A percentile compares a stretch with the other conserved stretches of the same genome.
Evolutionary conservation across 2,113 vertebrate species (phyloP).

Genomic region (Diglossa brunneiventris): DNA sequence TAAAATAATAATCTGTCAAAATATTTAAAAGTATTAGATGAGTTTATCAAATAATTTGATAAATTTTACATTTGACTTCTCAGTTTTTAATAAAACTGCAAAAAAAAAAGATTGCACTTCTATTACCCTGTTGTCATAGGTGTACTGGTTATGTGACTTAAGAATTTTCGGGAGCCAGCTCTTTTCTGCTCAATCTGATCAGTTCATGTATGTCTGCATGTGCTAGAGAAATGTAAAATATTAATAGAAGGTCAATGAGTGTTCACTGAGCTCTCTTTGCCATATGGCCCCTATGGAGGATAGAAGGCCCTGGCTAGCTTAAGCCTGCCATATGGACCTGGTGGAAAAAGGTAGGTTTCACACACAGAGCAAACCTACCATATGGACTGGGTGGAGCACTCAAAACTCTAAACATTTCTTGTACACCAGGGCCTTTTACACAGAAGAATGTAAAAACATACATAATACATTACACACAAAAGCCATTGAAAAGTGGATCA

Average conservation of each 20-base stretch:
- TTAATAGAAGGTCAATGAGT: conserved; percentile 76
- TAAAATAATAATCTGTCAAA: conserved; percentile 54
- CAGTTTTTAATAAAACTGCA: conserved; percentile 61
- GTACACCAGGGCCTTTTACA: conserved; percentile 55
- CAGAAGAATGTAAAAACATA: conserved; percentile 74
- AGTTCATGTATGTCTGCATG: conserved; percentile 34
- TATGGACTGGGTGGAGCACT: conserved; percentile 76
- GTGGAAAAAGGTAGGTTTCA: conserved; percentile 74
- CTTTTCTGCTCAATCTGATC: conserved; percentile 53
- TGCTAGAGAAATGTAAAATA: conserved; percentile 71
- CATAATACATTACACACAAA: conserved; percentile 75
- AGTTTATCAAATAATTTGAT: conserved; percentile 54
- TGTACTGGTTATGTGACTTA: conserved; percentile 62
- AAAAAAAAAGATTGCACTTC: conserved; percentile 42
- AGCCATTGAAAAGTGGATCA: conserved; percentile 74
- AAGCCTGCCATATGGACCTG: conserved; percentile 77
- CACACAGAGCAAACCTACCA: conserved; percentile 73
- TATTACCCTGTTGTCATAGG: background rate
- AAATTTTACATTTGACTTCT: conserved; percentile 30
- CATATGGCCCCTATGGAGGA: conserved; percentile 78
- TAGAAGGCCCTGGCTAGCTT: conserved; percentile 73
- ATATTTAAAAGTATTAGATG: conserved; percentile 32
- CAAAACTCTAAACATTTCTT: conserved; percentile 65
- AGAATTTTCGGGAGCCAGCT: conserved; percentile 41
- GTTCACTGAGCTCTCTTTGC: conserved; percentile 64